Conservation (phyloP, 2,888 invertebrate species). For the Osedax frankpressi region DNA sequence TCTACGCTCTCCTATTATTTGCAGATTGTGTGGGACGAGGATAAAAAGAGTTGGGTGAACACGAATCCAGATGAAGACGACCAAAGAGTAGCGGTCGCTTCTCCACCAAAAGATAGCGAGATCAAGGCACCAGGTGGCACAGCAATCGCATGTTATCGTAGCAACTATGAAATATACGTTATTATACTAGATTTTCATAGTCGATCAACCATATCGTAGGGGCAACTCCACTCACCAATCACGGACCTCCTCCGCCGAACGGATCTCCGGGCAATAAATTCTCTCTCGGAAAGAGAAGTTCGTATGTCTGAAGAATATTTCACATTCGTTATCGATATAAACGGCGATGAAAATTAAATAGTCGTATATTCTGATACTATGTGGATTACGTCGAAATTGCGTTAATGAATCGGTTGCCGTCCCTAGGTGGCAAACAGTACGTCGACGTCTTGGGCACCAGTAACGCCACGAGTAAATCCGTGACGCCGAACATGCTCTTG, state of each 20-base stretch:
- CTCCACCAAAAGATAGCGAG: conserved; percentile 37
- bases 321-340: conserved; percentile 18
- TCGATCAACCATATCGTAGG: too few species aligned
- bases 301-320: conserved; percentile 16
- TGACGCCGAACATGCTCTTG: conserved; percentile 37
- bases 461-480: conserved; percentile 47
- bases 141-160: too few species aligned
- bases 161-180: too few species aligned
- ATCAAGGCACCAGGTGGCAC: too few species aligned
- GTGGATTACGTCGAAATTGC: too few species aligned
- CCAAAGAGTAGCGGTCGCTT: conserved; percentile 30
- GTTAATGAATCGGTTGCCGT: conserved; percentile 50
- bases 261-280: not conserved
- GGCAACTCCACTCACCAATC: not conserved
- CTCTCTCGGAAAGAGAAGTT: not conserved
- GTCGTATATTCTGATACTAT: too few species aligned
- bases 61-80: conserved; percentile 60
- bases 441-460: conserved; percentile 78
- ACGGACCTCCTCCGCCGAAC: not conserved
- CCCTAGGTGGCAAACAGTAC: conserved; percentile 58
- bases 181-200: too few species aligned
- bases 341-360: too few species aligned
- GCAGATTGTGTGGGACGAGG: conserved; percentile 82
- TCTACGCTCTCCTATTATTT: not conserved
- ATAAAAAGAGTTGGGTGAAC: conserved; percentile 74